Evolutionary conservation across 2,113 vertebrate genomes (phyloP).

Genomic region (Salvelinus sp.): DNA sequence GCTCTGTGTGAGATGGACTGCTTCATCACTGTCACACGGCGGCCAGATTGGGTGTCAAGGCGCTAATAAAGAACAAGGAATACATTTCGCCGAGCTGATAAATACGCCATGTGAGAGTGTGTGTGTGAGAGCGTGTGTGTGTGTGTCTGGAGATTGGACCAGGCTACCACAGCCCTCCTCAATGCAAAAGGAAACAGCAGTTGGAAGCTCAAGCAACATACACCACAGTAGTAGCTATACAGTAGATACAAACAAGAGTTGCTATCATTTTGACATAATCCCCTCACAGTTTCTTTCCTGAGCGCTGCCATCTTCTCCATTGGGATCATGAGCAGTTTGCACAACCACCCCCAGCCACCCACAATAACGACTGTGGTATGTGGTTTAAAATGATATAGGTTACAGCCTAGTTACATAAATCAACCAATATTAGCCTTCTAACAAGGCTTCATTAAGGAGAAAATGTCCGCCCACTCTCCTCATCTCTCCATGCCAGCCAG

Average conservation of each 20-base stretch:
- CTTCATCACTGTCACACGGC: conserved; percentile 64
- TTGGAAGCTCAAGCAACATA: too few relatives aligned
- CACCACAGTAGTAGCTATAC: too few relatives aligned
- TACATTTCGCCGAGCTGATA: conserved; percentile 47
- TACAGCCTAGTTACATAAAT: too few relatives aligned
- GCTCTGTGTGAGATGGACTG: conserved; percentile 51
- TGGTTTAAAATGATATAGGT: too few relatives aligned
- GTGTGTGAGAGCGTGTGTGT: not conserved
- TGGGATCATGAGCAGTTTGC: too few relatives aligned
- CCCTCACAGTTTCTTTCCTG: not conserved
- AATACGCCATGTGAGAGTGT: conserved; percentile 29
- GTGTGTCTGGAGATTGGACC: not conserved
- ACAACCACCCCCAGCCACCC: too few relatives aligned
- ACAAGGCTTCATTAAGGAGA: too few relatives aligned
- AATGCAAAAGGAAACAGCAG: too few relatives aligned
- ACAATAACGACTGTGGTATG: too few relatives aligned
- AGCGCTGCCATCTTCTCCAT: not conserved
- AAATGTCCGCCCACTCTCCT: too few relatives aligned
- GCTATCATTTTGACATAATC: not conserved
- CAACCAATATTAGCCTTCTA: too few relatives aligned
- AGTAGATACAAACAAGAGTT: too few relatives aligned
- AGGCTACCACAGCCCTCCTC: not conserved
- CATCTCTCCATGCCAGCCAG: not conserved
- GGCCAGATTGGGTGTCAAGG: conserved; percentile 55
- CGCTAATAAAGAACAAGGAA: conserved; percentile 64